These are phyloP conservation scores for Heliconius himera DNA, from an alignment of 1,140 invertebrate genomes.

Conservation along the genomic window DNA sequence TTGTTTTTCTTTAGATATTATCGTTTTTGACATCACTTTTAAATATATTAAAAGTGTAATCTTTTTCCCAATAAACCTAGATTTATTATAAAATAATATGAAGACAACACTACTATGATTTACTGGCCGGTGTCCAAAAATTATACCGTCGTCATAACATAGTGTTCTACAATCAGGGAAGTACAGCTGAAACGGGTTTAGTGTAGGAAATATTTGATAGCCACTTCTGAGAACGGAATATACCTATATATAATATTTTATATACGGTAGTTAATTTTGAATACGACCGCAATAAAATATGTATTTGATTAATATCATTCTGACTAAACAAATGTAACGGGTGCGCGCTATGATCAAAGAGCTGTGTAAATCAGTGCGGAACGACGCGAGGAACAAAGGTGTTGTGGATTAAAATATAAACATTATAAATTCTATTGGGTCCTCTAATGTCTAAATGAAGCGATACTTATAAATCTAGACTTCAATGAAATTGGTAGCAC, in stretches of 20 bases:
- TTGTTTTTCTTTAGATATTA: constrained; percentile 53
- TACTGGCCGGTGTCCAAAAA: constrained; percentile 65
- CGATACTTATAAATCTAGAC: constrained; percentile 23
- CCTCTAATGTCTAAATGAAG: constrained; percentile 29
- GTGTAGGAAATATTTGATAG: constrained; percentile 79
- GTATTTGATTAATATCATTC: constrained; percentile 76
- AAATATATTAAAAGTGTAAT: constrained; percentile 16
- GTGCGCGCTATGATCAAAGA: constrained; percentile 68
- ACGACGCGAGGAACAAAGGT: constrained; percentile 61
- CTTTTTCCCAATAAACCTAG: neutral
- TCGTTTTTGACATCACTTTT: constrained; percentile 39
- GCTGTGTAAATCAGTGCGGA: constrained; percentile 64
- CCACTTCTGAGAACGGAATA: constrained; percentile 65
- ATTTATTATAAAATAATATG: constrained; percentile 24
- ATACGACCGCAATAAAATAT: constrained; percentile 70
- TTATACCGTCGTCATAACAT: constrained; percentile 60
- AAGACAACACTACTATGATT: constrained; percentile 41
- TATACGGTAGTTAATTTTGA: constrained; percentile 71
- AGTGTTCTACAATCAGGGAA: constrained; percentile 62
- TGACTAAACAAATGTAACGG: constrained; percentile 69
- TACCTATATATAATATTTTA: constrained; percentile 51
- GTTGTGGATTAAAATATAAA: constrained; percentile 53
- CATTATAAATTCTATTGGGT: constrained; percentile 32
- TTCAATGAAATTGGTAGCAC: constrained; percentile 26
- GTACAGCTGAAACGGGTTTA: constrained; percentile 64